These are phyloP conservation scores for Bombylius major DNA, from an alignment of 2,888 invertebrate species.

Conservation along the genomic window DNA sequence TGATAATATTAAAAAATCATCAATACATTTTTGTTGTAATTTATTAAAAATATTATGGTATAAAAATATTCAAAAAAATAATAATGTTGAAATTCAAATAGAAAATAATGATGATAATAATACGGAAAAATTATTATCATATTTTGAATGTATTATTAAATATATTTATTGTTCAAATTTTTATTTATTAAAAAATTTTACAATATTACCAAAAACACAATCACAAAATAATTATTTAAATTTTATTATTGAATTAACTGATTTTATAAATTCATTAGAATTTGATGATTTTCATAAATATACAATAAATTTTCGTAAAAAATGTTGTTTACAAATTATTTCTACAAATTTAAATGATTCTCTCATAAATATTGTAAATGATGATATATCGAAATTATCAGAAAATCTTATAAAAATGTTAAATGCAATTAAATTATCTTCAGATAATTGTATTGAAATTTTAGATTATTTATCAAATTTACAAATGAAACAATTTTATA, in stretches of 20 bases:
- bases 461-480: constrained; percentile 29
- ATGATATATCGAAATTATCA: constrained; percentile 8
- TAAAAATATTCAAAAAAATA: neutral
- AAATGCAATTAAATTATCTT: constrained; percentile 23
- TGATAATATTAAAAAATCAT: neutral
- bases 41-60: constrained; percentile 5
- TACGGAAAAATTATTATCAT: constrained; percentile 6
- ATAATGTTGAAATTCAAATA: neutral
- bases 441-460: constrained; percentile 24
- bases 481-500: constrained; percentile 28
- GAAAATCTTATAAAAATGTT: constrained; percentile 23
- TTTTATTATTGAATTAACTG: constrained; percentile 24
- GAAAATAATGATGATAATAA: neutral
- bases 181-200: constrained; percentile 21
- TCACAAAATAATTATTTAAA: constrained; percentile 23
- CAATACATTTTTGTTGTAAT: constrained; percentile 4
- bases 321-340: constrained; percentile 25
- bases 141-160: constrained; percentile 23
- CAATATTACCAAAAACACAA: constrained; percentile 20
- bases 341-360: neutral
- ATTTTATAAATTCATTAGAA: constrained; percentile 20
- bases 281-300: constrained; percentile 18
- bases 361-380: constrained; percentile 16
- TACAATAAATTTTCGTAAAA: constrained; percentile 25
- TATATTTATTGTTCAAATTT: constrained; percentile 29